A percentile compares a stretch with the other conserved stretches of the same genome.
These are phyloP conservation scores for Syngnathus scovelli DNA, from an alignment of 2,113 vertebrate species.

Conservation along the genomic window DNA sequence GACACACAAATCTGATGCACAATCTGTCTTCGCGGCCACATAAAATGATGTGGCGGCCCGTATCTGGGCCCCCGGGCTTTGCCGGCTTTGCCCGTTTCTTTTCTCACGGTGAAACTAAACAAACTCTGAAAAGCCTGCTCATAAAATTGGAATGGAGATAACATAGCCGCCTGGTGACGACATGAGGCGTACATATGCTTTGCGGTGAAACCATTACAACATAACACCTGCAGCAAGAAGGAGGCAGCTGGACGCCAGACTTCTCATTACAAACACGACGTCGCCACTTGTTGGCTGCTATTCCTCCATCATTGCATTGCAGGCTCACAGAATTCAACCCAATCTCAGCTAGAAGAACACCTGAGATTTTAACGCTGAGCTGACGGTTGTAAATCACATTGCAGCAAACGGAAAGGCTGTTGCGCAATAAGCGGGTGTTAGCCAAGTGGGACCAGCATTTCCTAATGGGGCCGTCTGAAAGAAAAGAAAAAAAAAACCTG, in stretches of 20 bases:
- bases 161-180: not conserved
- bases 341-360: not conserved
- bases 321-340: not conserved
- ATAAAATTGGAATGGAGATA: not conserved
- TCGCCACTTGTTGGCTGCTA: not conserved
- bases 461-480: conserved; percentile 31
- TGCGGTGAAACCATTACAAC: not conserved
- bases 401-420: not conserved
- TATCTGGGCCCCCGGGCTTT: not conserved
- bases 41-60: too few species aligned
- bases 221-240: conserved; percentile 19
- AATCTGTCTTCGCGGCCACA: too few species aligned
- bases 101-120: not conserved
- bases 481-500: conserved; percentile 11
- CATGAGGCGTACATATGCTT: conserved; percentile 26
- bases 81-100: not conserved
- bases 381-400: conserved; percentile 13
- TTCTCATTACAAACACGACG: not conserved
- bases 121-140: not conserved
- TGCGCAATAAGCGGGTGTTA: not conserved
- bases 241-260: too few species aligned
- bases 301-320: not conserved
- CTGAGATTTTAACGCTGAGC: not conserved
- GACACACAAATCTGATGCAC: too few species aligned
- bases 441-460: conserved; percentile 37